A percentile compares a stretch with the other conserved stretches of the same genome.
Evolutionary conservation across 2,113 vertebrate genomes (phyloP).

Genomic region (Microtus richardsoni): DNA sequence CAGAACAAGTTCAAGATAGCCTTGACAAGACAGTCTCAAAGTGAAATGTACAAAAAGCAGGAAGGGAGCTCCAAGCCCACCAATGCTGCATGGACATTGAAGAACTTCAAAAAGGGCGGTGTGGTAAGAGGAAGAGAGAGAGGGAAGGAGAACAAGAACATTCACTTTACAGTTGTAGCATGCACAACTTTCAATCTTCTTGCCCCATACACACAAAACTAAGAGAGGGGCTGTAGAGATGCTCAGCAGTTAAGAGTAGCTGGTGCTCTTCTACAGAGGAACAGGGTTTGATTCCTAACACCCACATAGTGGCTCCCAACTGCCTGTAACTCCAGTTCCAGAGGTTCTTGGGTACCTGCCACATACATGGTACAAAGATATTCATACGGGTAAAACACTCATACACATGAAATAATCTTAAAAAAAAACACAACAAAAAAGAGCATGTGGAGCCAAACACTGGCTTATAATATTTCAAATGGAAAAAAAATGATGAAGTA

Average conservation of each 20-base stretch:
- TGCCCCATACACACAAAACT: background rate
- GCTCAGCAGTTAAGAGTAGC: background rate
- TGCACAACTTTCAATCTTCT: background rate
- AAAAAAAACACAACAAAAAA: background rate
- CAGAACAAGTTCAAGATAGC: background rate
- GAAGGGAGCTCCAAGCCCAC: background rate
- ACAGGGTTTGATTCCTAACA: background rate
- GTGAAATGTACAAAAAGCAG: background rate
- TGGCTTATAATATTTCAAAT: background rate
- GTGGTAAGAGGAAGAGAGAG: rapidly evolving
- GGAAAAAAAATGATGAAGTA: background rate
- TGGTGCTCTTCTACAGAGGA: background rate
- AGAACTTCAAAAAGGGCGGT: rapidly evolving
- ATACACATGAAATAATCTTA: background rate
- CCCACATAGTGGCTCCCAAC: background rate
- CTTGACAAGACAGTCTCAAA: background rate
- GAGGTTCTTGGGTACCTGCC: too few species aligned
- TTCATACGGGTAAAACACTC: background rate
- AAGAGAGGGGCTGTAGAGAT: background rate
- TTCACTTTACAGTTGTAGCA: background rate
- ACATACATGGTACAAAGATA: background rate
- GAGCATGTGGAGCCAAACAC: background rate
- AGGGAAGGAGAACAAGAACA: background rate
- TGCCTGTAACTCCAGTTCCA: background rate
- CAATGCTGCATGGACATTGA: background rate